Conservation (phyloP, 2,113 vertebrate genomes). For the Phyllostomus hastatus region DNA sequence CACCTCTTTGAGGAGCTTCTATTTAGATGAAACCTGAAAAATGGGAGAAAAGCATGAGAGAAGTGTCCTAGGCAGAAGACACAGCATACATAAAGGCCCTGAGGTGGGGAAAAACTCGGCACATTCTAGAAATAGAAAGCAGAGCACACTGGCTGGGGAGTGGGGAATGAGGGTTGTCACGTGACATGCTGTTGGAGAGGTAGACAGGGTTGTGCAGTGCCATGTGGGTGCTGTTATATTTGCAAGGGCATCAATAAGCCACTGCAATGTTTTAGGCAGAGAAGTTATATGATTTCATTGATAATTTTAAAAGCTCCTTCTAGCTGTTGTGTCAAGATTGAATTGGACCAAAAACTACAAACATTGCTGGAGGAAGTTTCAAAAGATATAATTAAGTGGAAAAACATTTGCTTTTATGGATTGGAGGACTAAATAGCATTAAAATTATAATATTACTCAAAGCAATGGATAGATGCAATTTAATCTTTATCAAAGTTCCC, state of each 20-base stretch:
- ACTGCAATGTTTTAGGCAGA: background rate
- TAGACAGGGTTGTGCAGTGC: background rate
- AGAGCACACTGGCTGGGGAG: background rate
- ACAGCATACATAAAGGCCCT: background rate
- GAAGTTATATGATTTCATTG: background rate
- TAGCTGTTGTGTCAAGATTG: background rate
- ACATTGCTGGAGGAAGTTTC: background rate
- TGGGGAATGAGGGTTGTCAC: accelerated
- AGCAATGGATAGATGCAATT: background rate
- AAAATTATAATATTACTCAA: background rate
- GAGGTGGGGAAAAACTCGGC: background rate
- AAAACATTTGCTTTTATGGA: background rate
- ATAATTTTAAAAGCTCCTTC: background rate
- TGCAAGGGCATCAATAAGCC: background rate
- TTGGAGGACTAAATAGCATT: background rate
- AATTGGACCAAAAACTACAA: background rate
- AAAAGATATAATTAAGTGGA: background rate
- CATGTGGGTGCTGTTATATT: background rate
- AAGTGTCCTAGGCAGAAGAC: background rate
- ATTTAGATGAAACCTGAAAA: background rate
- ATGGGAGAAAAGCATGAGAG: background rate
- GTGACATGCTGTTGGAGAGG: background rate
- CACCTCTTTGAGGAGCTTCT: background rate
- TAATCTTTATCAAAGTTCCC: too few relatives aligned
- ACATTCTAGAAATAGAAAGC: background rate